A percentile compares a stretch with the other conserved stretches of the same genome.
Conservation (phyloP, 37 sponge, comb jelly and placozoan genomes). For the Halichondria panicea region DNA sequence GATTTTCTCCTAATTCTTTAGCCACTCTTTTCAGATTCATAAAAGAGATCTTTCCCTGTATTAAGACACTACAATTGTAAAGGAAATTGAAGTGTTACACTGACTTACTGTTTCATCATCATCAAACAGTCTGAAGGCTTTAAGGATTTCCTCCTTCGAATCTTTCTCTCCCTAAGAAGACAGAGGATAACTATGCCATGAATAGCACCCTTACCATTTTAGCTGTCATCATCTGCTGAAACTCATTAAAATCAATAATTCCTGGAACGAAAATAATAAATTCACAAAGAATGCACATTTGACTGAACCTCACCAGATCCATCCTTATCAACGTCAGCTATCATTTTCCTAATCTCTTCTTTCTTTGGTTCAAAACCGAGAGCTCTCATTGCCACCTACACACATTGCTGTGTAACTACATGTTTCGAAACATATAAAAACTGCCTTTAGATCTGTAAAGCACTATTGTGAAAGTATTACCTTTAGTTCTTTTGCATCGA, state of each 20-base stretch:
- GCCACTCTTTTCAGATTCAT: constrained; percentile 97
- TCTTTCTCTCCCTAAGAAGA: constrained; percentile 91
- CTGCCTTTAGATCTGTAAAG: not conserved
- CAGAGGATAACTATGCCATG: not conserved
- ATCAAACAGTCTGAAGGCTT: constrained; percentile 97
- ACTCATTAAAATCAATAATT: constrained; percentile 97
- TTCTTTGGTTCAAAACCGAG: constrained; percentile 99
- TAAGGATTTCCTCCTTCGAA: constrained; percentile 96
- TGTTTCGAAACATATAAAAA: not conserved
- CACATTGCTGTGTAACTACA: not conserved
- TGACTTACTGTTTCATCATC: constrained; percentile 96
- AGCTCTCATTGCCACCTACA: constrained; percentile 94
- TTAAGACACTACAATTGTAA: too few species aligned
- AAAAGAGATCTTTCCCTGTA: constrained; percentile 96
- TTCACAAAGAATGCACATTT: not conserved
- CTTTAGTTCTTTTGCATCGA: constrained; percentile 97
- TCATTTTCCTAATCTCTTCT: constrained; percentile 97
- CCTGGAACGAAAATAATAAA: constrained; percentile 49
- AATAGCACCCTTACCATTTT: constrained; percentile 81
- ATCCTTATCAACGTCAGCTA: constrained; percentile 94
- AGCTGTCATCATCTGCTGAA: constrained; percentile 96
- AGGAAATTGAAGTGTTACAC: too few species aligned
- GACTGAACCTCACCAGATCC: constrained; percentile 66
- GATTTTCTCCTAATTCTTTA: constrained; percentile 97
- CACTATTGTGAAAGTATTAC: constrained; percentile 26